Base-by-base conservation (phyloP, 53 echinoderm and acorn worm species). In the Zoroaster sp. region DNA sequence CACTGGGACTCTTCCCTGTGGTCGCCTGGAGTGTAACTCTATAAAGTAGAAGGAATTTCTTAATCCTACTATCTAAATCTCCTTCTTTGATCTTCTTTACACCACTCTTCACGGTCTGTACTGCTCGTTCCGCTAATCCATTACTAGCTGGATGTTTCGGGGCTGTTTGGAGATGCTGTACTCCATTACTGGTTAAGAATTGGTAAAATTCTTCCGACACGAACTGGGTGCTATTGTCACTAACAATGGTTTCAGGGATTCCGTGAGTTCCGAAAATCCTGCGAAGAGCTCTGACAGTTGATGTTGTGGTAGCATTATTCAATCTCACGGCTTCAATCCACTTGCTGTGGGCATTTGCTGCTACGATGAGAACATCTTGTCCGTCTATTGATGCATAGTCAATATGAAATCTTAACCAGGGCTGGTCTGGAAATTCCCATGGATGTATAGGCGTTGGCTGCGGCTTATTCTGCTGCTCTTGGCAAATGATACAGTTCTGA, bases 141-240 rank as follows among this genome's bases (percentile, higher is more conserved):
- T n/a, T n/a, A n/a, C n/a, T n/a, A n/a, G n/a, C n/a, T n/a, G n/a
- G n/a, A n/a, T n/a, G n/a, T n/a, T n/a, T n/a, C n/a, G n/a, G n/a
- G n/a, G 93, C 93, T 20, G 93, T 93, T 69, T 93, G 93, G 18
- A 93, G 74, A 80, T 91, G 94, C 38, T 88, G 75, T 3, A 93
- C 69, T 21, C 40, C 53, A 75, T 93, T 88, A 69, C 67, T 88
- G 17, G 28, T 70, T 31, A 93, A 35, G 44, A 44, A 44, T 44
- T 44, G 44, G 44, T 44, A 38, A 91, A n/a, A 93, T 40, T 93
- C 91, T 79, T 93, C 94, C 4, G 77, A 88, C 3, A 93, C 43
- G 31, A 93, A 91, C 34, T 88, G 88, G 5, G 83, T 88, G 13
- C 94, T 91, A 88, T 91, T 93, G 38, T 91, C 86, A 38, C 68